phyloP scores from a whole-genome alignment of 2,113 vertebrate species.

The Catagonus wagneri region DNA sequence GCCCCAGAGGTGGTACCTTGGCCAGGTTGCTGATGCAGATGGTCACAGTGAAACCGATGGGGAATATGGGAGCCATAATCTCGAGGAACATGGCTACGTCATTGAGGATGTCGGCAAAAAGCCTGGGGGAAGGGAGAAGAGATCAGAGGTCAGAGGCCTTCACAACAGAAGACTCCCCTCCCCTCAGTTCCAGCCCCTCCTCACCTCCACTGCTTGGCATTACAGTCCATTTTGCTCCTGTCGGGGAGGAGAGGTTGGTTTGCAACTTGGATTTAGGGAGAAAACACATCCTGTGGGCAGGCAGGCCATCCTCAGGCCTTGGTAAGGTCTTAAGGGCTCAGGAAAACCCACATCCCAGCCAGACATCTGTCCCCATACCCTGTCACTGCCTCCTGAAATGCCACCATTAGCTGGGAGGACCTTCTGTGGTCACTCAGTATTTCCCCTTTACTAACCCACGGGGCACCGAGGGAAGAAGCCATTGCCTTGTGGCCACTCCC shows the following conservation, averaged over 20 bases:
- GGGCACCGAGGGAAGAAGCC: background rate
- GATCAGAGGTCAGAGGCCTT: constrained; percentile 2
- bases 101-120: constrained; percentile 94
- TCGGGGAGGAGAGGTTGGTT: background rate
- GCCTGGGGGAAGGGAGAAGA: constrained; percentile 82
- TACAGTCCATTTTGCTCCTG: constrained; percentile 94
- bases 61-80: constrained; percentile 91
- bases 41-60: constrained; percentile 89
- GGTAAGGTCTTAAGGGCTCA: background rate
- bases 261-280: background rate
- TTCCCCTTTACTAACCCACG: background rate
- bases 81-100: constrained; percentile 94
- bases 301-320: background rate
- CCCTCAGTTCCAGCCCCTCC: background rate
- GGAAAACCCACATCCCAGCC: background rate
- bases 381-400: background rate
- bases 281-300: background rate
- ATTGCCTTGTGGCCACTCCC: background rate
- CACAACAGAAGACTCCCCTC: background rate
- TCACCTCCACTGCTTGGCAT: constrained; percentile 96
- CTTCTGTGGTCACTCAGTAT: background rate
- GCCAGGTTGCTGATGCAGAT: constrained; percentile 92
- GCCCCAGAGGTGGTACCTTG: constrained; percentile 87
- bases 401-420: background rate
- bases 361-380: background rate